Conservation (phyloP, 2,888 invertebrate species). For the Drosophila formosana region DNA sequence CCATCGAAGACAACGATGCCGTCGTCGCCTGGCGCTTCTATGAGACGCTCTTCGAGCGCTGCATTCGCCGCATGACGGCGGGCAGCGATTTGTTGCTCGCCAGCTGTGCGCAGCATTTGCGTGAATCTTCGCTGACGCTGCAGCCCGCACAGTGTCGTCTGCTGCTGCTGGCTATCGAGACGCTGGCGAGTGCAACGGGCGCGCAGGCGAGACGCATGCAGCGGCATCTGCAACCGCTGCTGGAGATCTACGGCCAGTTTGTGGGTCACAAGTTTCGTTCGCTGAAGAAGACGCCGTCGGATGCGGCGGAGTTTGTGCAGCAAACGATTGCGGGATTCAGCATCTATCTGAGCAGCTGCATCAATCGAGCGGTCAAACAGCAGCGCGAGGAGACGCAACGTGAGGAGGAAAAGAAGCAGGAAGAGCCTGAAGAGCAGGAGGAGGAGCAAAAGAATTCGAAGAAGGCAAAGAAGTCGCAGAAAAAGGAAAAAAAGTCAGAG, state of each 20-base stretch:
- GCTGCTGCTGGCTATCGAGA: conserved; percentile 74
- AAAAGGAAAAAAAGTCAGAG: not conserved
- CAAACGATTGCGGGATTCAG: conserved; percentile 66
- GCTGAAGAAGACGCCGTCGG: conserved; percentile 41
- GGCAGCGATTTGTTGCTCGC: conserved; percentile 71
- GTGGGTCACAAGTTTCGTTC: conserved; percentile 54
- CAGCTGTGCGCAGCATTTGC: conserved; percentile 55
- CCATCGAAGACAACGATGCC: conserved; percentile 24
- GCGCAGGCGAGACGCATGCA: conserved; percentile 60
- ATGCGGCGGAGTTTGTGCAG: conserved; percentile 80
- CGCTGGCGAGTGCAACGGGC: conserved; percentile 64
- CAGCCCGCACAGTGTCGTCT: conserved; percentile 61
- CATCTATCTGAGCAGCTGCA: conserved; percentile 56
- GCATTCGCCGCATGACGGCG: conserved; percentile 63
- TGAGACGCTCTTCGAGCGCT: conserved; percentile 71
- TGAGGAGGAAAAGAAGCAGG: not conserved
- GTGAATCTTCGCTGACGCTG: conserved; percentile 30
- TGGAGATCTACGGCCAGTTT: conserved; percentile 58
- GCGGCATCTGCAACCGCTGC: conserved; percentile 63
- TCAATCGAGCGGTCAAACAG: conserved; percentile 48
- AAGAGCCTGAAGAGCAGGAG: not conserved
- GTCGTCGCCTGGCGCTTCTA: conserved; percentile 74
- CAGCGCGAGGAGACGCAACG: conserved; percentile 2
- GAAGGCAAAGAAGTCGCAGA: not conserved
- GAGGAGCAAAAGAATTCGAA: not conserved